Conservation (phyloP, 2,797 vertebrate species). For the Tokudaia muenninki region DNA sequence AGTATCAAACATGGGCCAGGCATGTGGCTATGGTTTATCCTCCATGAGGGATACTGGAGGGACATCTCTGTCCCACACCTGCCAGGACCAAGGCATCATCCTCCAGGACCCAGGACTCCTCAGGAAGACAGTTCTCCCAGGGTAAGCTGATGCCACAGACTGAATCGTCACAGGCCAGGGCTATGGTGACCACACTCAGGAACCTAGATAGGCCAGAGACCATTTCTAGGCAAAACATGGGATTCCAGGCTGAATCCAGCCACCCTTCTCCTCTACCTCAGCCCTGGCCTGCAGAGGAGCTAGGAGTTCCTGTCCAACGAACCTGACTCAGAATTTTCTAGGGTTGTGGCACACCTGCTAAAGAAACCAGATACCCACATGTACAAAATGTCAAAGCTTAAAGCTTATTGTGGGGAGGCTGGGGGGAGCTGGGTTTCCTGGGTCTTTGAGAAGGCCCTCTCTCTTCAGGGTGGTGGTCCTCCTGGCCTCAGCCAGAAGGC, state of each 20-base stretch:
- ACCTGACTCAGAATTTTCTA: not conserved
- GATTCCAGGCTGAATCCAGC: not conserved
- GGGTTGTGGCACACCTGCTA: not conserved
- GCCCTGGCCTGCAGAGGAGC: not conserved
- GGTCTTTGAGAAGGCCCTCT: not conserved
- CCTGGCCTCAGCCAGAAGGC: not conserved
- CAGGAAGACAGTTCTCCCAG: not conserved
- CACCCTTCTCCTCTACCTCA: not conserved
- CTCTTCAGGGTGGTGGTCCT: not conserved
- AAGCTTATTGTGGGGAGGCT: not conserved
- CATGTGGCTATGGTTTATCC: not conserved
- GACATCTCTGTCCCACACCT: not conserved
- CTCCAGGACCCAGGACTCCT: not conserved
- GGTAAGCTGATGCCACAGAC: not conserved
- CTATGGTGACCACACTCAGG: not conserved
- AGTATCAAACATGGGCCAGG: not conserved
- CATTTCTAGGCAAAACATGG: not conserved
- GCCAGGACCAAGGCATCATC: no score
- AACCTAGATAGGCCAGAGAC: not conserved
- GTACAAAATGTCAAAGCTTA: not conserved
- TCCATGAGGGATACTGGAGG: not conserved
- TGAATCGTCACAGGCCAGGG: rapidly evolving
- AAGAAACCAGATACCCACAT: not conserved
- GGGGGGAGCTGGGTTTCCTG: not conserved
- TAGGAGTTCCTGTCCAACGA: not conserved